A percentile compares a stretch with the other conserved stretches of the same genome.
Conservation (phyloP, 2,797 vertebrate genomes). For the Sebastolobus altivelis region DNA sequence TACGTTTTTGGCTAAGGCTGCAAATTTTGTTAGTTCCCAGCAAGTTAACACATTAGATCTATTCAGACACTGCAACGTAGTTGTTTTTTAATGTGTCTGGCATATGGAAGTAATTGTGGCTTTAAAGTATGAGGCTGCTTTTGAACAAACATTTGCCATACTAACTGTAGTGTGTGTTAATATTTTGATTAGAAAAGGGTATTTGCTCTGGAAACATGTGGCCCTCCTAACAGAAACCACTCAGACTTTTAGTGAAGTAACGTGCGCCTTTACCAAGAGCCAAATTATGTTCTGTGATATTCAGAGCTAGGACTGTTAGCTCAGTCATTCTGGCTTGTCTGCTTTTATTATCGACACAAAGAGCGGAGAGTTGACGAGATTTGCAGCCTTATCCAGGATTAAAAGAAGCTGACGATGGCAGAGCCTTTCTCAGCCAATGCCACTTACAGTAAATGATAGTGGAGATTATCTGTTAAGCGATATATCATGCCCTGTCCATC, state of each 20-base stretch:
- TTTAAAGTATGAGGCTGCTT: neutral
- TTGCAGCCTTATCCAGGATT: slow-evolving; percentile 52
- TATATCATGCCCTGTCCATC: slow-evolving; percentile 47
- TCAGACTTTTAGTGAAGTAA: slow-evolving; percentile 17
- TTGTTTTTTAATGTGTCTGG: neutral
- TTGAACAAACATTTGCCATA: neutral
- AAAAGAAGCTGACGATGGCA: slow-evolving; percentile 22
- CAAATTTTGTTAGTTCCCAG: slow-evolving; percentile 11
- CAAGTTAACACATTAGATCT: neutral
- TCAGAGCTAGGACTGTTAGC: slow-evolving; percentile 12
- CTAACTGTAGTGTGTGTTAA: neutral
- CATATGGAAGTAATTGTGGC: neutral
- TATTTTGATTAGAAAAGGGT: neutral
- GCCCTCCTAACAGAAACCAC: slow-evolving; percentile 23
- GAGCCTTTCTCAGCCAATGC: slow-evolving; percentile 28
- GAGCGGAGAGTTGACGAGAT: slow-evolving; percentile 6
- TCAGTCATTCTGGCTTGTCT: slow-evolving; percentile 1
- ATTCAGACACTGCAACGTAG: neutral
- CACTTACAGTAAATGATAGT: slow-evolving; percentile 11
- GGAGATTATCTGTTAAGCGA: slow-evolving; percentile 26
- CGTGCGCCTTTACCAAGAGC: neutral
- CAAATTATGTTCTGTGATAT: slow-evolving; percentile 15
- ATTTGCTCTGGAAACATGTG: slow-evolving; percentile 1
- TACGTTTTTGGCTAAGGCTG: slow-evolving; percentile 53
- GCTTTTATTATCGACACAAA: slow-evolving; percentile 17